phyloP scores from a whole-genome alignment of 2,888 invertebrate species.

The Drosophila mettleri region DNA sequence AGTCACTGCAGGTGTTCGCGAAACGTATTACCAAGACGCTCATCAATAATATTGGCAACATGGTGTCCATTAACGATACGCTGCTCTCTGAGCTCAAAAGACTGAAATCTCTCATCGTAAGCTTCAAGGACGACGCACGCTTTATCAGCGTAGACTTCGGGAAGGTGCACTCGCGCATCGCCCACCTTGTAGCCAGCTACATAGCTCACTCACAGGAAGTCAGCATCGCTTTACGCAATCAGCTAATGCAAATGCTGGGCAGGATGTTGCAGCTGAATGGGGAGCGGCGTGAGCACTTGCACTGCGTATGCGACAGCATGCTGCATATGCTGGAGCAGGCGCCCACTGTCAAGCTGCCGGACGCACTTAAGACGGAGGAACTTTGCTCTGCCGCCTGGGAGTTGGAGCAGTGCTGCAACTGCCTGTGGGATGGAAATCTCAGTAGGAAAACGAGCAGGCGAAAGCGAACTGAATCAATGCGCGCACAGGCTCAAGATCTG shows the following conservation, averaged over 20 bases:
- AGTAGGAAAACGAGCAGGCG: conserved; percentile 84
- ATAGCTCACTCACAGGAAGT: conserved; percentile 85
- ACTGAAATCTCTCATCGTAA: conserved; percentile 88
- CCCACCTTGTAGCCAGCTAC: conserved; percentile 88
- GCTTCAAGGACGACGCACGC: conserved; percentile 89
- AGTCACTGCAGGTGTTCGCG: conserved; percentile 88
- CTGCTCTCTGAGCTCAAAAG: conserved; percentile 89
- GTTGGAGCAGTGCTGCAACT: conserved; percentile 87
- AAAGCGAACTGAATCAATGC: conserved; percentile 84
- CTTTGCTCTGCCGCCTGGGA: conserved; percentile 88
- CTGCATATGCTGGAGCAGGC: conserved; percentile 78
- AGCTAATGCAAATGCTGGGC: conserved; percentile 74
- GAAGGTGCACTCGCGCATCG: conserved; percentile 88
- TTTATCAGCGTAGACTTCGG: conserved; percentile 88
- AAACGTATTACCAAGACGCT: conserved; percentile 89
- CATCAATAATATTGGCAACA: conserved; percentile 86
- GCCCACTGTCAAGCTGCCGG: conserved; percentile 76
- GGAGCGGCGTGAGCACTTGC: conserved; percentile 85
- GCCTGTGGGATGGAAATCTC: conserved; percentile 86
- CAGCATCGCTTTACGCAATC: conserved; percentile 36
- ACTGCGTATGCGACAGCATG: conserved; percentile 85
- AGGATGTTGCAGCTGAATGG: conserved; percentile 63
- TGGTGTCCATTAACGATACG: conserved; percentile 87
- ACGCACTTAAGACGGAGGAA: conserved; percentile 86
- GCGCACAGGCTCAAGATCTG: conserved; percentile 45